Conservation (phyloP, 2,797 vertebrate genomes). For the Phalloptychus januarius region DNA sequence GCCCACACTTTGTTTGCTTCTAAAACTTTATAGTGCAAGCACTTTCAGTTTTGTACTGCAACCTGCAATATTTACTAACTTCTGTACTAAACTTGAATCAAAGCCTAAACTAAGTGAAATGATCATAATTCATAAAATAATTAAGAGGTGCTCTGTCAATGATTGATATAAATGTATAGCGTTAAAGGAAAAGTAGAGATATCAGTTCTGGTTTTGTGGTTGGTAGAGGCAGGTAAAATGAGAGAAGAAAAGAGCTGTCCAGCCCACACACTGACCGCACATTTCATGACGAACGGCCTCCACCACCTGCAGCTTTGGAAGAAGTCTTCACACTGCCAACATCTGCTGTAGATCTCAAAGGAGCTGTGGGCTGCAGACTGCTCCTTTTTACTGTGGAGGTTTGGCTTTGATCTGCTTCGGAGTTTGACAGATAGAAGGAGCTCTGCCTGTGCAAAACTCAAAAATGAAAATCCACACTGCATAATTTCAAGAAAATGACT, state of each 20-base stretch:
- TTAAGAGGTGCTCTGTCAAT: constrained; percentile 12
- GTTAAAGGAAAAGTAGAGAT: constrained; percentile 10
- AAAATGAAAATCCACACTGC: constrained; percentile 5
- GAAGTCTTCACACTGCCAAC: constrained; percentile 37
- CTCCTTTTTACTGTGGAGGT: constrained; percentile 26
- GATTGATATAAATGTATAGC: not conserved
- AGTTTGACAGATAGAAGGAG: constrained; percentile 35
- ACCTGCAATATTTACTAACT: not conserved
- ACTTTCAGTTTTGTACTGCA: constrained; percentile 2
- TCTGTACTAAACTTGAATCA: constrained; percentile 14
- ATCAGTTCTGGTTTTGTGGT: constrained; percentile 24
- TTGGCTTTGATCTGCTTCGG: constrained; percentile 31
- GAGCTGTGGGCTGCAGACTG: constrained; percentile 26
- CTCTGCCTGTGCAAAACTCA: constrained; percentile 24
- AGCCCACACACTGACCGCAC: constrained; percentile 37
- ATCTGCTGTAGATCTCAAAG: constrained; percentile 55
- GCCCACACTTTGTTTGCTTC: not conserved
- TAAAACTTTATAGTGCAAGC: not conserved
- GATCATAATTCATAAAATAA: constrained; percentile 25
- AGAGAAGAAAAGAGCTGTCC: constrained; percentile 27
- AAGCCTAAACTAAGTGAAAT: not conserved
- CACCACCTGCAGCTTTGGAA: constrained; percentile 46
- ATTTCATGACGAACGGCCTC: constrained; percentile 31
- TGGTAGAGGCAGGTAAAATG: constrained; percentile 15
- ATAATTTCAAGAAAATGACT: constrained; percentile 16